These are phyloP conservation scores for Alloscopus bannaensis DNA, from an alignment of 2,888 invertebrate species.

Conservation along the genomic window DNA sequence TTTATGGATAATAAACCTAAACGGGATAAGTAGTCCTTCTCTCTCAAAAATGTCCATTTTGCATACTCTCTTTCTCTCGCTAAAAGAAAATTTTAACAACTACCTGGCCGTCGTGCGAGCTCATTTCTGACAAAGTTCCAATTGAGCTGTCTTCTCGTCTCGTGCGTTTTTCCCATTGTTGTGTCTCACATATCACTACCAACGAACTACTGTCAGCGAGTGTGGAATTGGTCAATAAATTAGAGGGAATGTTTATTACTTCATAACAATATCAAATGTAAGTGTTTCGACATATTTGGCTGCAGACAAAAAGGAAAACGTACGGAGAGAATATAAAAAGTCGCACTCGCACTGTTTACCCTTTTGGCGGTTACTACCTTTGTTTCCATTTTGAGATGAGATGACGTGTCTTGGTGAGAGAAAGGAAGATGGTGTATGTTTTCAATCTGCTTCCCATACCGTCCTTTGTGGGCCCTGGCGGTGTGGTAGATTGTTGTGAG, in stretches of 20 bases:
- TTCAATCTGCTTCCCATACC: background rate
- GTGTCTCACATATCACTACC: too few species aligned
- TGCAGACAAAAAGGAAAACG: too few species aligned
- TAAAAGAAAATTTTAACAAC: too few species aligned
- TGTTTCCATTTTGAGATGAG: constrained; percentile 53
- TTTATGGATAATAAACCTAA: constrained; percentile 44
- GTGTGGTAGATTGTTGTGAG: background rate
- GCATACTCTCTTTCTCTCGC: too few species aligned
- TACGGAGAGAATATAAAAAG: constrained; percentile 46
- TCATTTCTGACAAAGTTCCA: constrained; percentile 10
- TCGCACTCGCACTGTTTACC: constrained; percentile 25
- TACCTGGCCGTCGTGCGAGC: too few species aligned
- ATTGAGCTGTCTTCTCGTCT: constrained; percentile 48
- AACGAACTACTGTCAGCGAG: constrained; percentile 22
- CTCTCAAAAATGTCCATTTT: background rate
- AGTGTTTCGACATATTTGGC: constrained; percentile 54
- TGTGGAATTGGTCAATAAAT: constrained; percentile 54
- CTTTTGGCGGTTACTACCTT: constrained; percentile 47
- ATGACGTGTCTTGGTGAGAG: background rate
- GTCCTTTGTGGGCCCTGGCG: background rate
- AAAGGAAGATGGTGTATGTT: background rate
- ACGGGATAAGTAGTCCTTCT: constrained; percentile 13
- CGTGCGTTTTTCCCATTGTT: too few species aligned
- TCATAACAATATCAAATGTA: constrained; percentile 51
- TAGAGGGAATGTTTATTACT: constrained; percentile 57